Evolutionary conservation across 2,888 invertebrate species (phyloP), one percentile per base, ranked within the genome.

Genomic region (Agriopis aurantiaria): DNA sequence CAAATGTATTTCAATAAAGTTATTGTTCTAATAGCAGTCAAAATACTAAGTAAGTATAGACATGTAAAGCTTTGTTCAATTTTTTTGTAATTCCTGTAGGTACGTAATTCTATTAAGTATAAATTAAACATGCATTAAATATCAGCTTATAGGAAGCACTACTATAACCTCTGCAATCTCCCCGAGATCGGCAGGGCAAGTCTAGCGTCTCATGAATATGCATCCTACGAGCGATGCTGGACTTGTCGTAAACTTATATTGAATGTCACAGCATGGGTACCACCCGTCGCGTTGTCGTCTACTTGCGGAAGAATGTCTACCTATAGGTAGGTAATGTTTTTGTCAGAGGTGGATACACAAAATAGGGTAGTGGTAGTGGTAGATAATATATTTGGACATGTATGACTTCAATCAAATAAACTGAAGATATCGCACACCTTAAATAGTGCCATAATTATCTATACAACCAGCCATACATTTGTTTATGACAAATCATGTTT

Each of bases 201-300:
- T 62, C 62, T 45, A 46, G 14, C 55, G 43, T 12, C 70, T 66
- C 70, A 70, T 70, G 66, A 70, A 70, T 70, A 70, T 70, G 62
- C 66, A 70, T 52, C 62, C 53, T 63, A 62, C 66, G 57, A 65
- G 61, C 65, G 58, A 70, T 66, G 58, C 43, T 57, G 65, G 70
- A 70, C 70, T 66, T 66, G 66, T 65, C 56, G 60, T 59, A 49
- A 66, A 70, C 66, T 66, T 63, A 66, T 66, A 70, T 66, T 66
- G 66, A 51, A 65, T 59, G 70, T 66, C 69, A 62, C 51, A 56
- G 40, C 59, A 23, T n/a, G 43, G 52, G 8, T 14, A 5, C 59
- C 14, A 5, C 41, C 14, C 41, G n/a, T 11, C 46, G 56, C 10
- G 43, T 43, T 43, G 43, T 43, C 56, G 12, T 55, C 55, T 55